These are phyloP conservation scores for Bombus ignitus DNA, from an alignment of 1,140 invertebrate genomes.

Conservation along the genomic window DNA sequence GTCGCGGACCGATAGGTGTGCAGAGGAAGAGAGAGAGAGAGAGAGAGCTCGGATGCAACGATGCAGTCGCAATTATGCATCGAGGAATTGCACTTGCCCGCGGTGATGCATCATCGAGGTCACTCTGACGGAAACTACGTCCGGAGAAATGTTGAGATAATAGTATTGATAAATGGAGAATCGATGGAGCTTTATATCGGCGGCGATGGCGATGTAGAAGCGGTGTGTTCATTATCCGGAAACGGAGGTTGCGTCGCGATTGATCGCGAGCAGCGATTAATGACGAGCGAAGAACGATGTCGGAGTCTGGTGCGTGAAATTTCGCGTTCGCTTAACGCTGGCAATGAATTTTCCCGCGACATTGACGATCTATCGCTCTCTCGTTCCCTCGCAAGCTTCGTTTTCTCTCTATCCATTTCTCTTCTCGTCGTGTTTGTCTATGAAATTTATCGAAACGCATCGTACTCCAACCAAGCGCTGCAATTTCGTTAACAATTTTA, in stretches of 20 bases:
- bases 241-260: conserved; percentile 3
- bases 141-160: conserved; percentile 53
- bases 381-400: too few relatives aligned
- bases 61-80: conserved; percentile 64
- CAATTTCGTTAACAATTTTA: conserved; percentile 44
- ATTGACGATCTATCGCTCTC: neutral
- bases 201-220: neutral
- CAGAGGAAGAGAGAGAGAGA: neutral
- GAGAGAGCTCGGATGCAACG: conserved; percentile 23
- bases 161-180: conserved; percentile 52
- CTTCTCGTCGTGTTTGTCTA: neutral
- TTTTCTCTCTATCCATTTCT: too few relatives aligned
- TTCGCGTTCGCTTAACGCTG: conserved; percentile 18
- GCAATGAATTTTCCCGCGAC: conserved; percentile 17
- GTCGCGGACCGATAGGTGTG: conserved; percentile 43
- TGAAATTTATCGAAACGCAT: conserved; percentile 33
- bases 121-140: conserved; percentile 29
- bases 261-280: conserved; percentile 17
- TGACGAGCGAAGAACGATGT: conserved; percentile 11
- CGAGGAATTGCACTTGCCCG: conserved; percentile 54
- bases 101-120: conserved; percentile 51
- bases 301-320: neutral
- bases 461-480: neutral
- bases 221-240: conserved; percentile 36
- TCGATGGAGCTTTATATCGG: conserved; percentile 43